A percentile compares a stretch with the other conserved stretches of the same genome.
Evolutionary conservation across 2,797 vertebrate species (phyloP).

Genomic region (Crocodylus rhombifer): DNA sequence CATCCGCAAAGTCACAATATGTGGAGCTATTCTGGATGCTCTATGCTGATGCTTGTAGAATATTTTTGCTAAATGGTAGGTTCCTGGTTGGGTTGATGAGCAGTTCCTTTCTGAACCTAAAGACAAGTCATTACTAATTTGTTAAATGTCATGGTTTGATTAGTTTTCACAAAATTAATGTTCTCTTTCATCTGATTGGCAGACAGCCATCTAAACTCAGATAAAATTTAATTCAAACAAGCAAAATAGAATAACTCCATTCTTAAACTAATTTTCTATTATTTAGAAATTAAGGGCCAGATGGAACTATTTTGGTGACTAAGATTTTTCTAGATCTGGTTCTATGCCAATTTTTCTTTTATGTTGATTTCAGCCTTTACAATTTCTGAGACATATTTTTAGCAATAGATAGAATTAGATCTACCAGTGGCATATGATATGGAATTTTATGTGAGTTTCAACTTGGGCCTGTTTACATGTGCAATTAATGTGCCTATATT

Average conservation of each 20-base stretch:
- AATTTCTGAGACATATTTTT: background rate
- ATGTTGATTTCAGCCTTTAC: background rate
- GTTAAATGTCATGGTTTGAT: background rate
- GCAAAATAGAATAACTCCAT: background rate
- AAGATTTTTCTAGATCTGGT: accelerated
- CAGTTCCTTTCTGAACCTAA: background rate
- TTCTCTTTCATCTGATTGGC: background rate
- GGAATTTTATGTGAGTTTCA: background rate
- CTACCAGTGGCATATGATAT: background rate
- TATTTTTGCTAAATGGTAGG: background rate
- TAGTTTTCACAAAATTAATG: background rate
- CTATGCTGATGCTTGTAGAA: background rate
- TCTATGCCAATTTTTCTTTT: background rate
- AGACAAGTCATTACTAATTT: background rate
- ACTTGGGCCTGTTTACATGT: background rate
- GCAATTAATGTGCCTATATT: too few relatives aligned
- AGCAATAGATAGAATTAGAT: background rate
- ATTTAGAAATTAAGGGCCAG: background rate
- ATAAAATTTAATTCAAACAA: background rate
- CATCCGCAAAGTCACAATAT: background rate
- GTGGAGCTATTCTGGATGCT: slow-evolving; percentile 5
- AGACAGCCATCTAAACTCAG: background rate
- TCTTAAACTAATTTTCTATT: accelerated
- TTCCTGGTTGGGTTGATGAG: background rate
- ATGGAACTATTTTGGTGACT: accelerated